Conservation (phyloP, 2,888 invertebrate species). For the Caenorhabditis imperialis region DNA sequence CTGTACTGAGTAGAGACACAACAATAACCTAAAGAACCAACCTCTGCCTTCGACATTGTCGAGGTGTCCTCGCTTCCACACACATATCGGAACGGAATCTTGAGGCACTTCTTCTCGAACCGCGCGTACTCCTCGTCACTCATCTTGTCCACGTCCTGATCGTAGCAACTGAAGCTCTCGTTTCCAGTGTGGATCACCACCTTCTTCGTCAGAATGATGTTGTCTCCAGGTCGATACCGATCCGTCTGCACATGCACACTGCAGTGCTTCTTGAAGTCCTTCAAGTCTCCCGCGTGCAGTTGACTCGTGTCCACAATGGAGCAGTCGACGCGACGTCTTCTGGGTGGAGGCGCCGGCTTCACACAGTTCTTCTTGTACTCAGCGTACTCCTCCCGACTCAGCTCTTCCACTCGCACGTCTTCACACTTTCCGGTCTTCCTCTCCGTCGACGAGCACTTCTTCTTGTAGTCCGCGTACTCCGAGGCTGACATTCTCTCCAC, state of each 20-base stretch:
- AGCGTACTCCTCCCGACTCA: constrained; percentile 19
- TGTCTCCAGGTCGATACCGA: constrained; percentile 37
- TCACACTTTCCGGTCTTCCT: constrained; percentile 13
- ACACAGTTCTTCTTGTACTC: constrained; percentile 20
- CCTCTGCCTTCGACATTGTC: constrained; percentile 22
- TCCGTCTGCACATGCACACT: constrained; percentile 29
- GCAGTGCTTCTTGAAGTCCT: constrained; percentile 36
- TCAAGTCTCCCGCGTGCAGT: constrained; percentile 26
- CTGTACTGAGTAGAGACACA: too few relatives aligned
- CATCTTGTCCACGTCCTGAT: constrained; percentile 40
- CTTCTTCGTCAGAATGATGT: constrained; percentile 40
- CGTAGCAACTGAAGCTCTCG: constrained; percentile 42
- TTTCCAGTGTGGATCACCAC: constrained; percentile 36
- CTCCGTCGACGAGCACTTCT: constrained; percentile 20
- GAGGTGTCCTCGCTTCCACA: constrained; percentile 30
- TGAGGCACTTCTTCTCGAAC: constrained; percentile 30
- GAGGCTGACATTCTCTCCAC: constrained; percentile 20
- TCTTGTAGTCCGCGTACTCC: constrained; percentile 18
- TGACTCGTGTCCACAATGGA: constrained; percentile 30
- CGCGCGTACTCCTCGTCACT: constrained; percentile 33
- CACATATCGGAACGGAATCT: constrained; percentile 32
- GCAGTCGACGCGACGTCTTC: constrained; percentile 18
- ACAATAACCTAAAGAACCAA: too few relatives aligned
- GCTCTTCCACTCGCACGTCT: constrained; percentile 18
- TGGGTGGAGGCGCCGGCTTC: background rate